phyloP scores from a whole-genome alignment of 53 echinoderm and acorn worm genomes.

The Crossaster papposus region DNA sequence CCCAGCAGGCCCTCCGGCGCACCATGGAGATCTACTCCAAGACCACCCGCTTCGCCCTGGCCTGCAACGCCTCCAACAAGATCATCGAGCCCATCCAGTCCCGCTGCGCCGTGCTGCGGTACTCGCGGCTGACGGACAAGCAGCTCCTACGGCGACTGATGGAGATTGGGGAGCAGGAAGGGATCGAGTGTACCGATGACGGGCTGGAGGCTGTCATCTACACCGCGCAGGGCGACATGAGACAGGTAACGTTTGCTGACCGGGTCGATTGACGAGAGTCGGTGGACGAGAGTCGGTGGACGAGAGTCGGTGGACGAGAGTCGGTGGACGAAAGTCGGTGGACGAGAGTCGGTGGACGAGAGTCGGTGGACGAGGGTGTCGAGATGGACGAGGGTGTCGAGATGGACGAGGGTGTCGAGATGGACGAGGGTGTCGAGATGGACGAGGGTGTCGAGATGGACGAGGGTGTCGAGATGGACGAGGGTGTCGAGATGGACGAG shows the following conservation, averaged over 20 bases:
- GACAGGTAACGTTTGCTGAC: constrained; percentile 71
- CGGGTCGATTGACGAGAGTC: too few relatives aligned
- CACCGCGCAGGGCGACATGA: constrained; percentile 98
- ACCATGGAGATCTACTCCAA: constrained; percentile 99
- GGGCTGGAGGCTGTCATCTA: constrained; percentile 97
- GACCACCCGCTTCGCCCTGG: constrained; percentile 96
- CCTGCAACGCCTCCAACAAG: constrained; percentile 95
- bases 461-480: too few relatives aligned
- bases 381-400: too few relatives aligned
- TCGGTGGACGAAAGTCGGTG: too few relatives aligned
- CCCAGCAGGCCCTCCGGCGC: constrained; percentile 91
- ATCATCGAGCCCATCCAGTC: constrained; percentile 99
- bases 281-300: too few relatives aligned
- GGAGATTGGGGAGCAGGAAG: constrained; percentile 82
- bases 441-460: too few relatives aligned
- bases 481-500: too few relatives aligned
- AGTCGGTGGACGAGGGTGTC: too few relatives aligned
- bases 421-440: too few relatives aligned
- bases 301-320: too few relatives aligned
- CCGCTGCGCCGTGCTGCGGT: constrained; percentile 91
- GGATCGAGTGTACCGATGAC: constrained; percentile 73
- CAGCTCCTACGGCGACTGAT: constrained; percentile 81
- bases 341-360: too few relatives aligned
- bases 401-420: too few relatives aligned
- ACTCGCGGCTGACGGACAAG: constrained; percentile 85